Evolutionary conservation across 2,797 vertebrate species (phyloP).

Genomic region (Oreochromis mossambicus): DNA sequence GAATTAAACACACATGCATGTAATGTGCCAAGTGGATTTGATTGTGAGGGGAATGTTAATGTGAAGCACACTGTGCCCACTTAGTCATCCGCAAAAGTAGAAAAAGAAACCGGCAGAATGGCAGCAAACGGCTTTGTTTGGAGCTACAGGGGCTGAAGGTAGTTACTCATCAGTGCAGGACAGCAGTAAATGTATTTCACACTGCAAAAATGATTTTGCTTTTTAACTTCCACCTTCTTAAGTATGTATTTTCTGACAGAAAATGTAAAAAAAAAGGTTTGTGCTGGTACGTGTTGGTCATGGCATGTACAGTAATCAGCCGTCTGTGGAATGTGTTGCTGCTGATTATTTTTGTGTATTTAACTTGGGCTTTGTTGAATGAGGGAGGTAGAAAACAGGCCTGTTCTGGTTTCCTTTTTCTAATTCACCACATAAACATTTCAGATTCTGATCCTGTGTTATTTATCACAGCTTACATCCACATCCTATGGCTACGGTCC

Average conservation of each 20-base stretch:
- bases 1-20: neutral
- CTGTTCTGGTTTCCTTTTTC: slow-evolving; percentile 58
- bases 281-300: neutral
- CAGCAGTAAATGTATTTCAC: neutral
- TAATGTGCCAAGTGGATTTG: neutral
- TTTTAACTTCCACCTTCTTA: neutral
- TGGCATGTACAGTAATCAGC: slow-evolving; percentile 18
- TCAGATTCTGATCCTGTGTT: slow-evolving; percentile 68
- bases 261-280: fast-evolving
- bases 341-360: slow-evolving; percentile 62
- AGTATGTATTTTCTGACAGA: neutral
- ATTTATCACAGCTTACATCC: slow-evolving; percentile 75
- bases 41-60: neutral
- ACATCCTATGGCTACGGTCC: slow-evolving; percentile 62
- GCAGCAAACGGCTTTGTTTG: neutral
- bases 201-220: neutral
- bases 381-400: slow-evolving; percentile 46
- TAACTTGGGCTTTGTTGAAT: slow-evolving; percentile 56
- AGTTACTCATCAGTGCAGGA: neutral
- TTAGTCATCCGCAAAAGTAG: neutral
- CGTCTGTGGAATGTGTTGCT: slow-evolving; percentile 11
- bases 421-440: slow-evolving; percentile 71
- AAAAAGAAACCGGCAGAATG: fast-evolving
- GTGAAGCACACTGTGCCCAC: neutral
- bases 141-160: neutral